A percentile compares a stretch with the other conserved stretches of the same genome.
Evolutionary conservation across 1,140 invertebrate genomes (phyloP).

Genomic region (Brachionus sp.): DNA sequence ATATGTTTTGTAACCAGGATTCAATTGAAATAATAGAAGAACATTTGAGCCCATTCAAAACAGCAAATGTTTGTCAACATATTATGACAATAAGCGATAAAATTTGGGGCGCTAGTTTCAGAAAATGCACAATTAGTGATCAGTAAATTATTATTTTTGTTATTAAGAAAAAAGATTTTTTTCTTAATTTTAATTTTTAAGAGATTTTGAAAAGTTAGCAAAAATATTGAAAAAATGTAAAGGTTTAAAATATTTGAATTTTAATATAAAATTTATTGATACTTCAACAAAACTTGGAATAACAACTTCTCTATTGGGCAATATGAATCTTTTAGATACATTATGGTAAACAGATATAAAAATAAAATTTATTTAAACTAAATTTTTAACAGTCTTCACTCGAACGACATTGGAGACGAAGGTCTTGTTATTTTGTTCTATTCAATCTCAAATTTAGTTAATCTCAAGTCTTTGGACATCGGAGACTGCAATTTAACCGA

Average conservation of each 20-base stretch:
- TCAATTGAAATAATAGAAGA: slow-evolving; percentile 32
- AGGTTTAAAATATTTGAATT: slow-evolving; percentile 18
- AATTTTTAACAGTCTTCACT: slow-evolving; percentile 27
- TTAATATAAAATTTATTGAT: slow-evolving; percentile 40
- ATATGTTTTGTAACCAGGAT: slow-evolving; percentile 22
- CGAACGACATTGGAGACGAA: slow-evolving; percentile 8
- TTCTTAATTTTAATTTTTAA: not conserved
- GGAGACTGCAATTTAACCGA: slow-evolving; percentile 33
- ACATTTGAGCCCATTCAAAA: not conserved
- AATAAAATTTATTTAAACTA: not conserved
- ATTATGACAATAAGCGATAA: not conserved
- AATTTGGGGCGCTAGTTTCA: slow-evolving; percentile 8
- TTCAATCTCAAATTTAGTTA: not conserved
- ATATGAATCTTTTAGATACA: not conserved
- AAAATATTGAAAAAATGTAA: slow-evolving; percentile 38
- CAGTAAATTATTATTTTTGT: not conserved
- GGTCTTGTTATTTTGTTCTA: not conserved
- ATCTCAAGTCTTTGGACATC: slow-evolving; percentile 25
- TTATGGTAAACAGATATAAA: slow-evolving; percentile 21
- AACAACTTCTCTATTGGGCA: not conserved
- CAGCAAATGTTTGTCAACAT: not conserved
- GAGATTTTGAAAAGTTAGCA: slow-evolving; percentile 42
- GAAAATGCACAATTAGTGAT: slow-evolving; percentile 27
- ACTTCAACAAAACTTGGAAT: not conserved
- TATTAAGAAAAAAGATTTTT: not conserved